These are phyloP conservation scores for Sebastes vulpes DNA, from an alignment of 2,797 vertebrate species.

Conservation along the genomic window DNA sequence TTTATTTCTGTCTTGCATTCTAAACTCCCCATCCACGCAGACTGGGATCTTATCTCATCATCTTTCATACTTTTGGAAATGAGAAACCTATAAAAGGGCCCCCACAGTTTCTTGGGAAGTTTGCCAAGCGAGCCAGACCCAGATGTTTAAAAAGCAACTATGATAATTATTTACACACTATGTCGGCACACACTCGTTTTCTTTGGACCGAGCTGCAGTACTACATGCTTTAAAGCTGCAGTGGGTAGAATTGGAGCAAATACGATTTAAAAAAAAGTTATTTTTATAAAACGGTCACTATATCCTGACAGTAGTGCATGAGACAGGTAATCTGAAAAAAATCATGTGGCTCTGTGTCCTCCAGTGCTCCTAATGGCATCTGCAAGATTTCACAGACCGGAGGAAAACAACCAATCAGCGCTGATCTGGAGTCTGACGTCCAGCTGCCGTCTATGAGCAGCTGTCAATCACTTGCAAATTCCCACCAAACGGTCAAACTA, in stretches of 20 bases:
- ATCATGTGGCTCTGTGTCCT: too few relatives aligned
- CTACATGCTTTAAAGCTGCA: not conserved
- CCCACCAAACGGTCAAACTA: too few relatives aligned
- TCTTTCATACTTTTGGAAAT: conserved; percentile 75
- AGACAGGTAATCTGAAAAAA: too few relatives aligned
- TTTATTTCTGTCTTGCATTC: conserved; percentile 76
- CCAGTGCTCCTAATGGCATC: too few relatives aligned
- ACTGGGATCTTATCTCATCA: conserved; percentile 60
- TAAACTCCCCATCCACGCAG: conserved; percentile 66
- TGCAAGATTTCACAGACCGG: too few relatives aligned
- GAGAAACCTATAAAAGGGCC: conserved; percentile 59
- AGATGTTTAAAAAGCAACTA: conserved; percentile 54
- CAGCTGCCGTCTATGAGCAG: too few relatives aligned
- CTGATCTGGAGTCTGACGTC: too few relatives aligned
- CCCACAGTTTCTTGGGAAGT: conserved; percentile 45
- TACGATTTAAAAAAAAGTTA: too few relatives aligned
- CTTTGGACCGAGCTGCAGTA: not conserved
- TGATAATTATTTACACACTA: conserved; percentile 37
- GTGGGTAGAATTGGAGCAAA: too few relatives aligned
- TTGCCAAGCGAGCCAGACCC: conserved; percentile 53
- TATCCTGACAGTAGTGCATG: too few relatives aligned
- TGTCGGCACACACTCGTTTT: conserved; percentile 5
- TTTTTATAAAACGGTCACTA: too few relatives aligned
- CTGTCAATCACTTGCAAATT: too few relatives aligned
- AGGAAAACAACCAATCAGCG: accelerated